A percentile compares a stretch with the other conserved stretches of the same genome.
These are phyloP conservation scores for Gambusia holbrooki DNA, from an alignment of 2,113 vertebrate species.

Conservation along the genomic window DNA sequence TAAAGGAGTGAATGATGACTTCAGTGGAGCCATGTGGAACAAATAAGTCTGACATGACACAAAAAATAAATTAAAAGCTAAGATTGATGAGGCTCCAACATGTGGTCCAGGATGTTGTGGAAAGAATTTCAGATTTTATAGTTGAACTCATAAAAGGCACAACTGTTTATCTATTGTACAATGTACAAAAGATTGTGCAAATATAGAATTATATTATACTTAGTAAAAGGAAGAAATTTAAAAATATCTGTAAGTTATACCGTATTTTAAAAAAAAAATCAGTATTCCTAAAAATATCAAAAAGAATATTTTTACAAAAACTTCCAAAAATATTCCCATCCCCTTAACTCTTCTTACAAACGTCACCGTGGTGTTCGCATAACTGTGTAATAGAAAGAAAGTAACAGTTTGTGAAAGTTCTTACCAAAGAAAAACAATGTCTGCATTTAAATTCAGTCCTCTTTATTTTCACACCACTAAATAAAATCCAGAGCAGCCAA, in stretches of 20 bases:
- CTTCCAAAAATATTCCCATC: neutral
- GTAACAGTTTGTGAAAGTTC: neutral
- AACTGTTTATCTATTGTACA: neutral
- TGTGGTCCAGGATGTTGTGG: neutral
- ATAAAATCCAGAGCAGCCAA: neutral
- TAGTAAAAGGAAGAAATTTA: too few species aligned
- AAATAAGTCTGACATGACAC: neutral
- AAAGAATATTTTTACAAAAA: neutral
- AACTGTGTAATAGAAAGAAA: neutral
- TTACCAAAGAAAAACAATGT: neutral
- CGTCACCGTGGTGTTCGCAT: neutral
- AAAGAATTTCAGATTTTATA: constrained; percentile 6
- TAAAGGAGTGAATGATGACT: neutral
- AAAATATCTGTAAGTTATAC: too few species aligned
- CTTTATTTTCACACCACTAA: neutral
- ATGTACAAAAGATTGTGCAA: neutral
- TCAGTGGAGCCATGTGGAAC: neutral
- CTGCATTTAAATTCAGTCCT: neutral
- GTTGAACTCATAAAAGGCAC: neutral
- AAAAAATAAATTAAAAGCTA: constrained; percentile 1
- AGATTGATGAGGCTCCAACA: neutral
- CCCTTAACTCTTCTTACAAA: neutral
- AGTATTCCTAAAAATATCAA: too few species aligned
- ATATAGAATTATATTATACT: neutral
- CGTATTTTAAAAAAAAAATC: too few species aligned